Evolutionary conservation across 2,888 invertebrate species (phyloP).

Genomic region (Cynaeus angustus): DNA sequence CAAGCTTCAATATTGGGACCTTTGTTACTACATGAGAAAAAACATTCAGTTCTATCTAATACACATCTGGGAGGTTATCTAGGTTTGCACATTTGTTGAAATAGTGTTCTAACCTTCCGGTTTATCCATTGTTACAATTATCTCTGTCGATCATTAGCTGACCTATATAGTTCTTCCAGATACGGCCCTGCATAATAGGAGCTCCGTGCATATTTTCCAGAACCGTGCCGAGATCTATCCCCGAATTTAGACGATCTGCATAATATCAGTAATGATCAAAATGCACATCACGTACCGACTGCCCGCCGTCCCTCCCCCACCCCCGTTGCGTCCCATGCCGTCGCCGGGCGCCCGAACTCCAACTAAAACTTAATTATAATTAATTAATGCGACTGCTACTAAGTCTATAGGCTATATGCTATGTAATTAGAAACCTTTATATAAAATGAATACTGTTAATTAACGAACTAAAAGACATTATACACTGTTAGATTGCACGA

Average conservation of each 20-base stretch:
- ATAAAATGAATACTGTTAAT: slow-evolving; percentile 77
- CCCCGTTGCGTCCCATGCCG: slow-evolving; percentile 70
- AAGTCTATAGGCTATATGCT: slow-evolving; percentile 74
- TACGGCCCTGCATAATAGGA: too few relatives aligned
- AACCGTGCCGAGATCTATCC: slow-evolving; percentile 12
- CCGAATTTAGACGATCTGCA: slow-evolving; percentile 63
- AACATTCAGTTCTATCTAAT: too few relatives aligned
- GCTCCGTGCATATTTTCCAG: slow-evolving; percentile 9
- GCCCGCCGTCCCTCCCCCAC: slow-evolving; percentile 61
- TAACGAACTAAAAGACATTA: slow-evolving; percentile 76
- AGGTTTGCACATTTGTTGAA: too few relatives aligned
- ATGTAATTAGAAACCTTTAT: slow-evolving; percentile 77
- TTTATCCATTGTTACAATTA: too few relatives aligned
- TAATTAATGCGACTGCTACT: slow-evolving; percentile 72
- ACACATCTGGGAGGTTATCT: too few relatives aligned
- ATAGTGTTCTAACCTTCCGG: too few relatives aligned
- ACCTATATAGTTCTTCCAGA: too few relatives aligned
- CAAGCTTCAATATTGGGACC: too few relatives aligned
- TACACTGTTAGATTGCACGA: slow-evolving; percentile 70
- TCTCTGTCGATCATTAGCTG: too few relatives aligned
- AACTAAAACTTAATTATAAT: slow-evolving; percentile 91
- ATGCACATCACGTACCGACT: slow-evolving; percentile 70
- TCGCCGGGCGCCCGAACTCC: slow-evolving; percentile 69
- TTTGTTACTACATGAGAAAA: too few relatives aligned
- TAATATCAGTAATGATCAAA: slow-evolving; percentile 69